phyloP scores from a whole-genome alignment of 2,888 invertebrate genomes.

The Ferdinandea cuprea region DNA sequence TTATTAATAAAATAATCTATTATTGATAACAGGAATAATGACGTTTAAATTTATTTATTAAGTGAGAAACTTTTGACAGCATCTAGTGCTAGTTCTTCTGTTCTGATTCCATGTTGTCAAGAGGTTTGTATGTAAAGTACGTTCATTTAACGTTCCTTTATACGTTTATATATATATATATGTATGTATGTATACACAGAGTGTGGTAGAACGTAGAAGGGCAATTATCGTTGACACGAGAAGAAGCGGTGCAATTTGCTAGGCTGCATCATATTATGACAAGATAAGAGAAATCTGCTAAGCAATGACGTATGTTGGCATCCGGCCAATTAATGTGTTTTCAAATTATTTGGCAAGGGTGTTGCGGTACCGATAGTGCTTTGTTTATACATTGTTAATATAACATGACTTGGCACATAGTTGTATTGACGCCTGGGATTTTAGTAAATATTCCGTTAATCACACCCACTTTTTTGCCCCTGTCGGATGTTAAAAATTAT shows the following conservation, averaged over 20 bases:
- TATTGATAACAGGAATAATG: constrained; percentile 12
- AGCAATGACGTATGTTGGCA: constrained; percentile 66
- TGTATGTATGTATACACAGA: neutral
- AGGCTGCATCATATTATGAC: neutral
- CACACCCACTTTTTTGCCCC: neutral
- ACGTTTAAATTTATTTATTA: neutral
- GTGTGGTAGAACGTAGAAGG: neutral
- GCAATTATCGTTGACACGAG: constrained; percentile 9
- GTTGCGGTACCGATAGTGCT: too few species aligned
- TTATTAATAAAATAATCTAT: constrained; percentile 4
- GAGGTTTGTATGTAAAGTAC: neutral
- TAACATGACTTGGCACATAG: constrained; percentile 1
- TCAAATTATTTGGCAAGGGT: constrained; percentile 4
- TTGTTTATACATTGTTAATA: too few species aligned
- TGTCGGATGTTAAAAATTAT: neutral
- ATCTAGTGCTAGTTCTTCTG: too few species aligned
- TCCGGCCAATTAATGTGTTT: constrained; percentile 44
- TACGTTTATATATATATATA: neutral
- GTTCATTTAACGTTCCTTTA: too few species aligned
- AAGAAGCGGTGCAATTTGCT: constrained; percentile 30
- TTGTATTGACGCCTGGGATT: neutral
- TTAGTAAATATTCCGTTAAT: neutral
- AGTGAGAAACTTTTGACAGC: neutral
- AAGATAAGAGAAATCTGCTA: too few species aligned
- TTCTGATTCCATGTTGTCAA: neutral